Percentiles rank a stretch among this genome's conserved stretches.
Evolutionary conservation across 1,140 invertebrate genomes (phyloP).

Genomic region (Plodia interpunctella): DNA sequence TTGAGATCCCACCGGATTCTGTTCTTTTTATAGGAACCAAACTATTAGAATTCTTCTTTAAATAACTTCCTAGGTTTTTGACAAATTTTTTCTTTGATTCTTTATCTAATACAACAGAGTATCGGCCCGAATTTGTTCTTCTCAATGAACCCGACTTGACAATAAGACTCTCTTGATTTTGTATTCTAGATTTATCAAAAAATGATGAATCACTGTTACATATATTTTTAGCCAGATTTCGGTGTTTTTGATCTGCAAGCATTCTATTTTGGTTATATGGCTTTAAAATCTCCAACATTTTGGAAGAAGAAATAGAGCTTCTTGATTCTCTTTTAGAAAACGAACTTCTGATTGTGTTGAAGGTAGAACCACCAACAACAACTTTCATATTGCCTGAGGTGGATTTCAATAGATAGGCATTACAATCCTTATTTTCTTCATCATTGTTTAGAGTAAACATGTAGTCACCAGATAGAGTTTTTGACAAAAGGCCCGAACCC

Average conservation of each 20-base stretch:
- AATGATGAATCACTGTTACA: conserved; percentile 38
- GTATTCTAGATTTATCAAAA: conserved; percentile 27
- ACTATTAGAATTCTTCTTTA: conserved; percentile 25
- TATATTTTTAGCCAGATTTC: conserved; percentile 13
- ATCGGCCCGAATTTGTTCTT: conserved; percentile 34
- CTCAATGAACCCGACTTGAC: conserved; percentile 27
- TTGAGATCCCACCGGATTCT: conserved; percentile 33
- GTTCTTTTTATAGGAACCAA: conserved; percentile 36
- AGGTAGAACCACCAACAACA: conserved; percentile 23
- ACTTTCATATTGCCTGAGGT: conserved; percentile 46
- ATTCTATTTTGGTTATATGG: neutral
- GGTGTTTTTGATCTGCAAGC: conserved; percentile 16
- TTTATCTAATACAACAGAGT: conserved; percentile 35
- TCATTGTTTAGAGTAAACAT: neutral
- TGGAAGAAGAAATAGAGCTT: conserved; percentile 9
- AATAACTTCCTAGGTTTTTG: conserved; percentile 33
- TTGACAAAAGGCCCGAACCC: conserved; percentile 29
- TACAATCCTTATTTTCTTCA: conserved; percentile 17
- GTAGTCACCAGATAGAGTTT: conserved; percentile 22
- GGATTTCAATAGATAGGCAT: conserved; percentile 41
- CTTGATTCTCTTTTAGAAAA: neutral
- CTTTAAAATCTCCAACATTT: neutral
- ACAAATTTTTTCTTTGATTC: conserved; percentile 41
- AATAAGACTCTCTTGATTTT: conserved; percentile 23
- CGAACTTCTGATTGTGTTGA: conserved; percentile 9